Base-by-base conservation (phyloP, 2,113 vertebrate genomes). In the Pteronura brasiliensis region DNA sequence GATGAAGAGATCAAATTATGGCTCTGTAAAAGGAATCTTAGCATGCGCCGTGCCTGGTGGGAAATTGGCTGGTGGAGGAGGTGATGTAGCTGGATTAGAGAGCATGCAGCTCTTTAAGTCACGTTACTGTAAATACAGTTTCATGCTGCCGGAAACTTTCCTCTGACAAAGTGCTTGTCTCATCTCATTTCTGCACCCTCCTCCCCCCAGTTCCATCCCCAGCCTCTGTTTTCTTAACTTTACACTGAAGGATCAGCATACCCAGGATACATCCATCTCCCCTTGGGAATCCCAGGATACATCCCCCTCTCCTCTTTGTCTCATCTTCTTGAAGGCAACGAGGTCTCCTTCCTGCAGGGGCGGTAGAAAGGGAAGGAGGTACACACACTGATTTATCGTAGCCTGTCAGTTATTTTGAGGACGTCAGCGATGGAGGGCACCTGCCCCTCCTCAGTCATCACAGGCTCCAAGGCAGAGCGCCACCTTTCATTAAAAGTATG, bases 311-410 rank as follows among this genome's bases (percentile, higher is more conserved):
- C 96, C 95, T 97, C 36, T 87, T 87, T 96, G 74, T 42, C n/a
- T 84, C 69, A 98, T 96, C 98, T 98, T 99, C 98, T 99, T 98
- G 98, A 98, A 98, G 99, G 98, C 99, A 99, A 99, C 98, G 99
- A 99, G 98, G 98, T 97, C 98, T 98, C 99, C 99, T 99, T 99
- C 98, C 98, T 97, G 25, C 98, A 98, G 99, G 99, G 99, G 99
- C 97, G 98, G 98, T 93, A 94, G 98, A 98, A 98, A 98, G 98
- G 98, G 98, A 98, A 98, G 97, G 98, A 98, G 98, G 98, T 98
- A 98, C 97, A 98, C 98, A 98, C 94, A 98, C 99, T 99, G 99
- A 99, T 99, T 99, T 99, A 99, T 99, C 99, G 99, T 98, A 98
- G 98, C 98, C 99, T 99, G 99, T 99, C 99, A 99, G 98, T 98